Conservation (phyloP, 2,113 vertebrate genomes). For the Oreochromis niloticus region DNA sequence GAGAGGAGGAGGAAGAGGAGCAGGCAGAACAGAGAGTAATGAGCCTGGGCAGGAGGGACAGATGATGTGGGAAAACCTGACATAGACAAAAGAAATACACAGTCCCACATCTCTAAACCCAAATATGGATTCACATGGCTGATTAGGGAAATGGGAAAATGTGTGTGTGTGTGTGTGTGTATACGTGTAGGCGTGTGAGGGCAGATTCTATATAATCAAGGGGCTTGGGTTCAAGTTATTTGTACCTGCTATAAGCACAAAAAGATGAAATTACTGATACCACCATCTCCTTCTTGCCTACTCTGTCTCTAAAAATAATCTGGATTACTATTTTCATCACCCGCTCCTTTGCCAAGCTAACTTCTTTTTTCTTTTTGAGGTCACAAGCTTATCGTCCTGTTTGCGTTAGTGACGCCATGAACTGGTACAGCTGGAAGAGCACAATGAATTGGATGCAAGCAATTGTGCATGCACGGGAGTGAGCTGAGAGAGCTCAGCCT, state of each 20-base stretch:
- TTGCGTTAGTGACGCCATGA: conserved; percentile 26
- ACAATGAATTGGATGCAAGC: conserved; percentile 48
- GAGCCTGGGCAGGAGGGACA: conserved; percentile 19
- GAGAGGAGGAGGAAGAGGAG: conserved; percentile 25
- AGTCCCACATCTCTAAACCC: not conserved
- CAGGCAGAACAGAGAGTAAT: conserved; percentile 32
- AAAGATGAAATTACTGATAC: conserved; percentile 14
- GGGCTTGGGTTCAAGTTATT: not conserved
- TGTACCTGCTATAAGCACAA: not conserved
- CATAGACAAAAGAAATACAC: conserved; percentile 3
- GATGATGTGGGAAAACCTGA: conserved; percentile 31
- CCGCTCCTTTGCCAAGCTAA: conserved; percentile 4
- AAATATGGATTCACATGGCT: conserved; percentile 11
- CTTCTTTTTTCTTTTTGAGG: not conserved
- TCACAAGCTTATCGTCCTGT: conserved; percentile 27
- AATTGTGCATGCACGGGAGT: conserved; percentile 51
- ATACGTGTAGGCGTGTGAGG: not conserved
- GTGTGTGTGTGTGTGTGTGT: not conserved
- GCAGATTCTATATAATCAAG: not conserved
- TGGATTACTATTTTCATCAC: conserved; percentile 29
- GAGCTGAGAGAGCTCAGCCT: conserved; percentile 28
- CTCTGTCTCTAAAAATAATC: conserved; percentile 33
- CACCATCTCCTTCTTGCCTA: conserved; percentile 6
- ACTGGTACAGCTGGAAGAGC: conserved; percentile 48
- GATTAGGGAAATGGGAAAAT: conserved; percentile 2